These are phyloP conservation scores for Tachycineta bicolor DNA, from an alignment of 2,113 vertebrate genomes.

Conservation along the genomic window DNA sequence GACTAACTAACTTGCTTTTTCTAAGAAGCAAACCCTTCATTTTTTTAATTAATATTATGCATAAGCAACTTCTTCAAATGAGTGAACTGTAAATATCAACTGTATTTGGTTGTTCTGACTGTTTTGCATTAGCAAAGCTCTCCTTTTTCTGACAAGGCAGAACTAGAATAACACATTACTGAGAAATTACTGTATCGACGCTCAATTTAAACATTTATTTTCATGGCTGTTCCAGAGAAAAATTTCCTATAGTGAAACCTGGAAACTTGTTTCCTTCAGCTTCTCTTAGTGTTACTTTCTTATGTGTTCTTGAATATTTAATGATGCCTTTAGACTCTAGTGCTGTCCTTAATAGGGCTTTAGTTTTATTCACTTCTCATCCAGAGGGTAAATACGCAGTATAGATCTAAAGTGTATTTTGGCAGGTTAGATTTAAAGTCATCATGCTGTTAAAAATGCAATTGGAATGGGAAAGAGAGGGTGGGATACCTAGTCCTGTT, in stretches of 20 bases:
- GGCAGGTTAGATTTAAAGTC: not conserved
- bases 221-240: not conserved
- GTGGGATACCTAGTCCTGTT: not conserved
- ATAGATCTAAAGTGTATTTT: not conserved
- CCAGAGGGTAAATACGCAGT: not conserved
- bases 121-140: not conserved
- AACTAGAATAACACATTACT: not conserved
- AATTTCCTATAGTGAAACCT: not conserved
- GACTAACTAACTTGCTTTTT: not conserved
- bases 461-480: not conserved
- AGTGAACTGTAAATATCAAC: not conserved
- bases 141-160: not conserved
- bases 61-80: not conserved
- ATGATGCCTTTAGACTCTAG: not conserved
- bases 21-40: rapidly evolving
- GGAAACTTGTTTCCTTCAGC: not conserved
- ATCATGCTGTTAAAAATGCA: not conserved
- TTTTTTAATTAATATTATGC: not conserved
- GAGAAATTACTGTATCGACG: not conserved
- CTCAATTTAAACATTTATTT: not conserved
- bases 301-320: not conserved
- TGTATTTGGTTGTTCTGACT: not conserved
- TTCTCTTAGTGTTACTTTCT: not conserved
- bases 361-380: not conserved
- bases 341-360: not conserved